phyloP scores from a whole-genome alignment of 2,113 vertebrate species.

The Bos javanicus region DNA sequence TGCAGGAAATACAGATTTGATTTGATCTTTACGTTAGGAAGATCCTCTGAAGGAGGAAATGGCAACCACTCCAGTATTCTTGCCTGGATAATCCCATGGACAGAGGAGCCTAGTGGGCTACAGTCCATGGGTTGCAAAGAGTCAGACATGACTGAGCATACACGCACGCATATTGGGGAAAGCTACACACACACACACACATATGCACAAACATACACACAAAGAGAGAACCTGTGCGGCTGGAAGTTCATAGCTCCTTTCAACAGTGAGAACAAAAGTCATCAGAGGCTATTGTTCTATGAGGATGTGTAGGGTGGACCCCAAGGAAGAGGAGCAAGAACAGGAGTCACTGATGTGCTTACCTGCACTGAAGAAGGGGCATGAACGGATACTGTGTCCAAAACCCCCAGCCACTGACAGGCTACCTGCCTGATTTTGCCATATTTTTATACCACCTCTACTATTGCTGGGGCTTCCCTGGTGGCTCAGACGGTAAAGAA shows the following conservation, averaged over 20 bases:
- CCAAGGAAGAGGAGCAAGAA: not conserved
- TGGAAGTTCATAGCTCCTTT: not conserved
- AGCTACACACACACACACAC: not conserved
- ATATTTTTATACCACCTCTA: not conserved
- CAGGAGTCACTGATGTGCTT: not conserved
- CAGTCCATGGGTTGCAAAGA: not conserved
- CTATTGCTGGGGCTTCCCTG: not conserved
- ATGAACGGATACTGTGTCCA: not conserved
- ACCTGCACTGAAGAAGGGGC: not conserved
- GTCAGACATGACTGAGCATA: not conserved
- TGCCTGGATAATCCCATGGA: not conserved
- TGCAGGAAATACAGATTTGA: not conserved
- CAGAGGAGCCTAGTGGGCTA: not conserved
- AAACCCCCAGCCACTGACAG: not conserved
- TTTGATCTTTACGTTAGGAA: not conserved
- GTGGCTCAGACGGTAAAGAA: not conserved
- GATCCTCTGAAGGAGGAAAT: not conserved
- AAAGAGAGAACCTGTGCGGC: not conserved
- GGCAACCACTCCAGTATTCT: not conserved
- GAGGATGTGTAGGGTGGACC: not conserved
- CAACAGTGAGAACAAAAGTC: not conserved
- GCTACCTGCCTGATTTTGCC: not conserved
- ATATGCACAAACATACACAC: not conserved
- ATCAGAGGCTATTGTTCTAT: not conserved
- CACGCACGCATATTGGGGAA: accelerated